phyloP scores from a whole-genome alignment of 2,113 vertebrate genomes.

The Coreoperca whiteheadi region DNA sequence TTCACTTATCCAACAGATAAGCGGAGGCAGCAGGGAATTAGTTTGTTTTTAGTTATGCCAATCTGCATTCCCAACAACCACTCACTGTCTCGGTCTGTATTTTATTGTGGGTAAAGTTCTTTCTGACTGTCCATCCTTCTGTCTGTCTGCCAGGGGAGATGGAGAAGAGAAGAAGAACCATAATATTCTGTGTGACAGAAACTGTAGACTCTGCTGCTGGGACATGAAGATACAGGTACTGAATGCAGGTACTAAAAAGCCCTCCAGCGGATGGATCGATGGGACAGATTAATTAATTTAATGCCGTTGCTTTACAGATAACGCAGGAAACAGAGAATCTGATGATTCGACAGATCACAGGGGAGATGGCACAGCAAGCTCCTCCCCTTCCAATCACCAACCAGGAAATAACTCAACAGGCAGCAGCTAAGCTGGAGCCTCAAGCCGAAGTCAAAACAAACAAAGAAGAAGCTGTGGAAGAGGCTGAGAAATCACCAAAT shows the following conservation, averaged over 20 bases:
- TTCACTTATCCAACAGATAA: not conserved
- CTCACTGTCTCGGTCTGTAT: not conserved
- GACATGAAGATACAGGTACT: conserved; percentile 81
- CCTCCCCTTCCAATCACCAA: not conserved
- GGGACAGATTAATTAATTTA: not conserved
- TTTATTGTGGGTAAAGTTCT: not conserved
- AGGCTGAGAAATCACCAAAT: not conserved
- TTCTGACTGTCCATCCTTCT: not conserved
- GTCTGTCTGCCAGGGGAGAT: conserved; percentile 56
- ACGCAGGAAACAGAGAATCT: conserved; percentile 81
- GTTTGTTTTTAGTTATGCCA: not conserved
- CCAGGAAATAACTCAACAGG: conserved; percentile 1
- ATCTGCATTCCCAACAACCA: not conserved
- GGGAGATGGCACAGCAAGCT: conserved; percentile 24
- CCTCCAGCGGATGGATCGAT: not conserved
- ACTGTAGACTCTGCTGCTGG: conserved; percentile 84
- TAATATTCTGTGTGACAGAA: conserved; percentile 78
- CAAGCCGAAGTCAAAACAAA: not conserved
- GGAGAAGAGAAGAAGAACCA: conserved; percentile 63
- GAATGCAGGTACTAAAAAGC: not conserved
- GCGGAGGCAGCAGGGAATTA: not conserved
- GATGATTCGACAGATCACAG: conserved; percentile 79
- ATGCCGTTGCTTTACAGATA: conserved; percentile 54
- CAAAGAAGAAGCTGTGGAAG: not conserved
- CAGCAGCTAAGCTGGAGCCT: not conserved